Evolutionary conservation across 2,797 vertebrate species (phyloP).

Genomic region (Tangara arthus): DNA sequence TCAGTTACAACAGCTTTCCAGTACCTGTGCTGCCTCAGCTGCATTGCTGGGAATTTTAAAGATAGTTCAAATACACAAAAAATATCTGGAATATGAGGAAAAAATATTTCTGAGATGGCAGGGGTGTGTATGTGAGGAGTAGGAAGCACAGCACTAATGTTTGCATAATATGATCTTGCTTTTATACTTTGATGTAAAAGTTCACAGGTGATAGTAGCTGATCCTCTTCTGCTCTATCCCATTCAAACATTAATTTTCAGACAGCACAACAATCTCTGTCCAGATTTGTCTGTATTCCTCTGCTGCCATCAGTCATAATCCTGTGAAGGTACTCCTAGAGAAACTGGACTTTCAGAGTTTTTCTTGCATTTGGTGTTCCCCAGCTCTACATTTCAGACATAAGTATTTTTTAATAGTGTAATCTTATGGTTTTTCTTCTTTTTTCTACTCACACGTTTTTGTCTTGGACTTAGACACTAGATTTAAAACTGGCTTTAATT

Average conservation of each 20-base stretch:
- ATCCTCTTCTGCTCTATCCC: background rate
- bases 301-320: background rate
- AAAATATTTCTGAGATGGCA: background rate
- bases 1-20: background rate
- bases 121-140: background rate
- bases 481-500: background rate
- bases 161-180: background rate
- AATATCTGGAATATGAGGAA: background rate
- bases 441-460: background rate
- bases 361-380: background rate
- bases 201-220: background rate
- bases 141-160: background rate
- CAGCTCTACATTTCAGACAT: background rate
- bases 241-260: background rate
- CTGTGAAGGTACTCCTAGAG: background rate
- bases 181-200: background rate
- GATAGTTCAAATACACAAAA: background rate
- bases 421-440: background rate
- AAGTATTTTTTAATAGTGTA: fast-evolving
- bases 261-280: background rate
- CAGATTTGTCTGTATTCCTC: background rate
- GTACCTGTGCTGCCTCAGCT: background rate
- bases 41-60: background rate
- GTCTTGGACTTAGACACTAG: background rate
- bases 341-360: background rate